Evolutionary conservation across 2,888 invertebrate species (phyloP).

Genomic region (Seira musarum): DNA sequence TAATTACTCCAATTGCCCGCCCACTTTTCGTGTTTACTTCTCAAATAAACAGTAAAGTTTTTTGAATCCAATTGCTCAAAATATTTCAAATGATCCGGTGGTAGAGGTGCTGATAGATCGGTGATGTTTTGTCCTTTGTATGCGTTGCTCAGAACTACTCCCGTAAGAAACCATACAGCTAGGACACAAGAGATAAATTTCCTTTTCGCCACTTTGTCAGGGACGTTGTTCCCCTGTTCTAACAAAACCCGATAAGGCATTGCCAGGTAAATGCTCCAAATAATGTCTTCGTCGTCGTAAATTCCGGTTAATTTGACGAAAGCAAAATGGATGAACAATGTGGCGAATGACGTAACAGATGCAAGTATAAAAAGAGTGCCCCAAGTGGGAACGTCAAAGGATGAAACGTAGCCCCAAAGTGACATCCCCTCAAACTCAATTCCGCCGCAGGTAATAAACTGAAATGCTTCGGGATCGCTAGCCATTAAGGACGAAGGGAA

Average conservation of each 20-base stretch:
- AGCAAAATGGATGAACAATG: too few species aligned
- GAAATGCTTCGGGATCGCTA: too few species aligned
- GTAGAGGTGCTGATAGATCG: slow-evolving; percentile 7
- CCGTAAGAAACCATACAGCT: not conserved
- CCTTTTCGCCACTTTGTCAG: not conserved
- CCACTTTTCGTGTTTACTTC: too few species aligned
- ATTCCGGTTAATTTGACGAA: too few species aligned
- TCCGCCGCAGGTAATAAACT: slow-evolving; percentile 22
- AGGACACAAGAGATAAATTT: not conserved
- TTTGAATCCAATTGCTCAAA: not conserved
- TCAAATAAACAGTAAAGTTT: slow-evolving; percentile 2
- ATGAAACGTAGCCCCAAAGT: not conserved
- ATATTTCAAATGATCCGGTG: not conserved
- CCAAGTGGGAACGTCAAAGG: not conserved
- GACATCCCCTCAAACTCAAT: not conserved
- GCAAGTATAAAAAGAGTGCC: not conserved
- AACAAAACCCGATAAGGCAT: not conserved
- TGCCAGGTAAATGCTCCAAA: too few species aligned
- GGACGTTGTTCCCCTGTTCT: slow-evolving; percentile 14
- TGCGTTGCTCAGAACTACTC: slow-evolving; percentile 12
- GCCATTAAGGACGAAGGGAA: too few species aligned
- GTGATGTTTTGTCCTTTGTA: slow-evolving; percentile 33
- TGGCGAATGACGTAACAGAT: too few species aligned
- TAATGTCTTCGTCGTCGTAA: too few species aligned
- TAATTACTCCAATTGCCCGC: too few species aligned